Evolutionary conservation across 37 sponge, comb jelly and placozoan genomes (phyloP).

Genomic region (Halisarca cf. caerulea): DNA sequence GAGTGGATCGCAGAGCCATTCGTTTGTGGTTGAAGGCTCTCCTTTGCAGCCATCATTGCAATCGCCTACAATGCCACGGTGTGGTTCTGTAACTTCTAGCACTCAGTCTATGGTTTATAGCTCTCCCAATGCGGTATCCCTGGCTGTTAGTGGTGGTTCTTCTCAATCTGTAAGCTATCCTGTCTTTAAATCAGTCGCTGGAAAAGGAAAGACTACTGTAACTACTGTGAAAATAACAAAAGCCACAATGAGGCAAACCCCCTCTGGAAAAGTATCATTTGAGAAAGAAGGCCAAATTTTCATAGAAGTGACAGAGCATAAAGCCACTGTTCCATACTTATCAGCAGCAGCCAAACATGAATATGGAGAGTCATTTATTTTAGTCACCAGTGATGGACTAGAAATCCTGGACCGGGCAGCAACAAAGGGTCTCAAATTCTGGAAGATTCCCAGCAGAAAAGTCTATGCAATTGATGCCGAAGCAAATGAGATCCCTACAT

Average conservation of each 20-base stretch:
- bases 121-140: too few species aligned
- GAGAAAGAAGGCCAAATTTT: constrained; percentile 26
- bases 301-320: constrained; percentile 23
- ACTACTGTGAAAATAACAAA: background rate
- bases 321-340: constrained; percentile 17
- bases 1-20: background rate
- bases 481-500: too few species aligned
- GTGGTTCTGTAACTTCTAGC: too few species aligned
- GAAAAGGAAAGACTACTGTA: background rate
- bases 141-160: too few species aligned
- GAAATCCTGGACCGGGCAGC: constrained; percentile 19
- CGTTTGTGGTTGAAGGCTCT: background rate
- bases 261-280: background rate
- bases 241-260: background rate
- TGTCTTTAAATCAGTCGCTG: background rate
- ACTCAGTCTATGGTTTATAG: too few species aligned
- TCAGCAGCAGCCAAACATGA: background rate
- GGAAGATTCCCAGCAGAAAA: constrained; percentile 24
- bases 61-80: too few species aligned
- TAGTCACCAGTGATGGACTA: constrained; percentile 28
- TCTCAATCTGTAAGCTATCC: too few species aligned
- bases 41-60: too few species aligned
- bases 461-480: constrained; percentile 30
- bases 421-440: constrained; percentile 40
- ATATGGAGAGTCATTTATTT: constrained; percentile 21